These are phyloP conservation scores for Acinonyx jubatus DNA, from an alignment of 2,113 vertebrate species.

Conservation along the genomic window DNA sequence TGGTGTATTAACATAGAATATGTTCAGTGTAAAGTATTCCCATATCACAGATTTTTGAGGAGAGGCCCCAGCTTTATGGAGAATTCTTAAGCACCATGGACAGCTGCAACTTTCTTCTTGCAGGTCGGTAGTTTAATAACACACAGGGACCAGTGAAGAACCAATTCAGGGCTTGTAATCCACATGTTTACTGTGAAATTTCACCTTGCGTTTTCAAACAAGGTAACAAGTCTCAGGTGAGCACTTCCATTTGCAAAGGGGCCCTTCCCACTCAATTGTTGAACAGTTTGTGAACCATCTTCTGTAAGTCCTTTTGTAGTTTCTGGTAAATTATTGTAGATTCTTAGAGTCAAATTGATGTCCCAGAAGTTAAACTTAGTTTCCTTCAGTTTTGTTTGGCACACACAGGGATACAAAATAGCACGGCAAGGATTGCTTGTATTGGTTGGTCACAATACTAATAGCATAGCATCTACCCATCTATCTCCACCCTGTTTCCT, in stretches of 20 bases:
- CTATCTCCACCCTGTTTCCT: not conserved
- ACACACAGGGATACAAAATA: not conserved
- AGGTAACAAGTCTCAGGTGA: not conserved
- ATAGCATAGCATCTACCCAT: not conserved
- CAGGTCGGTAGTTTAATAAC: not conserved
- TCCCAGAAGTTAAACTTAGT: not conserved
- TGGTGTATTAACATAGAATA: not conserved
- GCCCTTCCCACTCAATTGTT: not conserved
- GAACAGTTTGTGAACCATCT: not conserved
- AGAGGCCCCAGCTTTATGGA: not conserved
- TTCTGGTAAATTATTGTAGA: not conserved
- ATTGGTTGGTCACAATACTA: not conserved
- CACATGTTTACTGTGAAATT: not conserved
- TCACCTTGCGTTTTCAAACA: not conserved
- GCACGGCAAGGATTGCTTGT: not conserved
- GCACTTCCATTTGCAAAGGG: not conserved
- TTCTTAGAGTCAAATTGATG: not conserved
- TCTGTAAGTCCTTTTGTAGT: not conserved
- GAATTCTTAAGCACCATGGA: slow-evolving; percentile 15
- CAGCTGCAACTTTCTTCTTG: not conserved
- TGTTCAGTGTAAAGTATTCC: not conserved
- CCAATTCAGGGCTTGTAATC: not conserved
- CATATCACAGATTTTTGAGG: not conserved
- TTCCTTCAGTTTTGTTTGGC: not conserved
- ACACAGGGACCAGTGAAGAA: not conserved